Conservation (phyloP, 2,888 invertebrate species). For the Podabrus alpinus region DNA sequence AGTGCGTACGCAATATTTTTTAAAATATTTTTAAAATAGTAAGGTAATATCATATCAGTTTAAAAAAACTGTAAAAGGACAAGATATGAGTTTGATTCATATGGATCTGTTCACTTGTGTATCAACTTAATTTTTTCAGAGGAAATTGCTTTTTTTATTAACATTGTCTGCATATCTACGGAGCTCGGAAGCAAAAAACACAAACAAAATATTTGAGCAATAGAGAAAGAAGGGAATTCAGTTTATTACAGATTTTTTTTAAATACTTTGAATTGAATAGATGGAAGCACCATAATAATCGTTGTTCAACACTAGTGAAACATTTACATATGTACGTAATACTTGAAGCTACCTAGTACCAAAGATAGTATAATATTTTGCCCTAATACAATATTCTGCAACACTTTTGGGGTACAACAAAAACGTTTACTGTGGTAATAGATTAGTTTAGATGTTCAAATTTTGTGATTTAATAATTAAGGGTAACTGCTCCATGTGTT, state of each 20-base stretch:
- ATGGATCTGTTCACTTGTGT: background rate
- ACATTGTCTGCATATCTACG: background rate
- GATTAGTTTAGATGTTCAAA: background rate
- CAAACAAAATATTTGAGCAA: background rate
- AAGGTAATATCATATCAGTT: background rate
- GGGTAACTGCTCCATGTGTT: background rate
- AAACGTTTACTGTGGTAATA: background rate
- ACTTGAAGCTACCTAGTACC: background rate
- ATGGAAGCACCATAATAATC: background rate
- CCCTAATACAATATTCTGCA: background rate
- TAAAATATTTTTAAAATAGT: too few species aligned
- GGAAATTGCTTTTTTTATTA: background rate
- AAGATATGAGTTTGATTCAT: background rate
- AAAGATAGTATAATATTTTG: too few species aligned
- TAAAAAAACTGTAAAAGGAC: background rate
- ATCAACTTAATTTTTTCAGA: background rate
- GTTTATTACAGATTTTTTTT: background rate
- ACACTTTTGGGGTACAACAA: background rate
- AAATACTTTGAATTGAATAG: background rate
- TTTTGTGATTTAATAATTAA: background rate
- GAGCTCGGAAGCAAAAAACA: background rate
- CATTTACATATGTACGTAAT: background rate
- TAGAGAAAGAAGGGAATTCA: background rate
- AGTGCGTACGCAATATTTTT: too few species aligned
- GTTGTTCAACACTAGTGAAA: background rate